Conservation (phyloP, 2,797 vertebrate genomes). For the Todus mexicanus region DNA sequence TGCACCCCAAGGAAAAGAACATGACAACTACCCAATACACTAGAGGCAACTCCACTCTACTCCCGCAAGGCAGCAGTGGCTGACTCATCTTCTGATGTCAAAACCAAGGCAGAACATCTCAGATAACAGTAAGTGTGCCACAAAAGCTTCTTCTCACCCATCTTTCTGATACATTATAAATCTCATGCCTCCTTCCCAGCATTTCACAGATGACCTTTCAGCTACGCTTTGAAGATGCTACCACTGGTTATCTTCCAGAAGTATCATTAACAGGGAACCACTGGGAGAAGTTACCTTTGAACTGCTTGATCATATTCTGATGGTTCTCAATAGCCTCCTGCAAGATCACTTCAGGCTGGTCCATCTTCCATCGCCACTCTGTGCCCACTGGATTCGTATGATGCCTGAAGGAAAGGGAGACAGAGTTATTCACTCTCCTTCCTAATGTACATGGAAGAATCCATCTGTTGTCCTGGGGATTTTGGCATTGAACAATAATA, state of each 20-base stretch:
- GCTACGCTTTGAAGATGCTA: neutral
- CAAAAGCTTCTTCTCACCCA: neutral
- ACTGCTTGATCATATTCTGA: slow-evolving; percentile 89
- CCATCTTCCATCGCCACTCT: slow-evolving; percentile 96
- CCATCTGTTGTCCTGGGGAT: neutral
- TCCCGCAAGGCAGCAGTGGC: neutral
- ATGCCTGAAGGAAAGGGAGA: slow-evolving; percentile 76
- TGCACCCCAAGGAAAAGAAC: neutral
- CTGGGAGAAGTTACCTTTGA: slow-evolving; percentile 82
- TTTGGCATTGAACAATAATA: neutral
- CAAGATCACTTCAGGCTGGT: slow-evolving; percentile 89
- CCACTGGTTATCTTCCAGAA: neutral
- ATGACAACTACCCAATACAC: neutral
- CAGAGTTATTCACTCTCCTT: neutral
- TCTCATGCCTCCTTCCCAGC: neutral
- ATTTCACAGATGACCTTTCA: neutral
- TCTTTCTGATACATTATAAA: neutral
- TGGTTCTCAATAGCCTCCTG: slow-evolving; percentile 88
- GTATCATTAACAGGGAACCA: neutral
- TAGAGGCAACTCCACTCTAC: neutral
- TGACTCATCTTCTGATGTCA: neutral
- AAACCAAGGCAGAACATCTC: neutral
- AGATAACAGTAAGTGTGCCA: neutral
- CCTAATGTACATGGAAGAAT: neutral
- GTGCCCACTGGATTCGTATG: slow-evolving; percentile 97